phyloP scores from a whole-genome alignment of 1,140 invertebrate species.

The Yoshiicerus persimilis region DNA sequence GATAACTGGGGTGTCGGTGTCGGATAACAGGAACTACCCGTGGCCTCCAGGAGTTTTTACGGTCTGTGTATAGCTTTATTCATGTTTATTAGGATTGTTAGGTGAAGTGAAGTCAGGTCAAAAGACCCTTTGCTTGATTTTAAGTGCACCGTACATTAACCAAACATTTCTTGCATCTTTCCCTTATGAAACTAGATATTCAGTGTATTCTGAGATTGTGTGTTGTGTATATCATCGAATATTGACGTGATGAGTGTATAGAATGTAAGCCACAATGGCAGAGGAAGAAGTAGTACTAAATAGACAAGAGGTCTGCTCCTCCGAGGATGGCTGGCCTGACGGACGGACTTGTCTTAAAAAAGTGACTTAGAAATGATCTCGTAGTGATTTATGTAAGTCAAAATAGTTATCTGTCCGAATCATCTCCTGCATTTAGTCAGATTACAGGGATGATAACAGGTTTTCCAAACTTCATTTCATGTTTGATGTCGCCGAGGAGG shows the following conservation, averaged over 20 bases:
- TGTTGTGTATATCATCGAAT: not conserved
- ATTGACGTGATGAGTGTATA: not conserved
- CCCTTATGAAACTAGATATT: not conserved
- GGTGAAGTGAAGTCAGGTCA: not conserved
- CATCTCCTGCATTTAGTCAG: constrained; percentile 42
- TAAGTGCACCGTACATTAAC: no score
- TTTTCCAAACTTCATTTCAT: constrained; percentile 3
- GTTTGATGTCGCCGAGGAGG: constrained; percentile 37
- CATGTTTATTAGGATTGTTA: not conserved
- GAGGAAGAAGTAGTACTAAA: not conserved
- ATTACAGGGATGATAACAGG: constrained; percentile 37
- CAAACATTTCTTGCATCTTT: no score
- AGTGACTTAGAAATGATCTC: constrained; percentile 17
- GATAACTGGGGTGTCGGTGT: no score
- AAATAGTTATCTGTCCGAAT: constrained; percentile 39
- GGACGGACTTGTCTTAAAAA: constrained; percentile 19
- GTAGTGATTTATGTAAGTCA: constrained; percentile 43
- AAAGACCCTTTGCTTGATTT: not conserved
- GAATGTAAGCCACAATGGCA: not conserved
- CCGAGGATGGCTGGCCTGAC: not conserved
- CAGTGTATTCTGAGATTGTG: not conserved
- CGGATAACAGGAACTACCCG: no score
- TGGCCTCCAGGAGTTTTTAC: constrained; percentile 19
- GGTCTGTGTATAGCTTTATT: constrained; percentile 8
- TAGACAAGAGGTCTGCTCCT: not conserved